Base-by-base conservation (phyloP, 2,888 invertebrate genomes). In the Gerris lacustris region DNA sequence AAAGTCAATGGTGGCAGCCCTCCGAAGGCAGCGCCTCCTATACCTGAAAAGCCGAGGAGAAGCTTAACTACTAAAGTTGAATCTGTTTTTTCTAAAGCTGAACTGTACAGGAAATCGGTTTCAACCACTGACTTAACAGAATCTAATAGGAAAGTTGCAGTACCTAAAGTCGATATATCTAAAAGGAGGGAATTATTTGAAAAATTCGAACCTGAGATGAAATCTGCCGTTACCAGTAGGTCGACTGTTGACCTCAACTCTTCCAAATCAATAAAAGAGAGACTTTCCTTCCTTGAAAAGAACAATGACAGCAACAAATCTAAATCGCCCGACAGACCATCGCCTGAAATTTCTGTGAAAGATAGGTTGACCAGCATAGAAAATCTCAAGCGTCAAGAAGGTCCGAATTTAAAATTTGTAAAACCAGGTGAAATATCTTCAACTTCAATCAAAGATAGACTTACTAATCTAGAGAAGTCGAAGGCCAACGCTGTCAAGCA, bases 131-230 rank as follows among this genome's bases (percentile, higher is more conserved):
- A 84, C 77, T 77, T 82, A 73, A 82, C 80, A 76, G 81, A 83
- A 73, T 82, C 81, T 75, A 81, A 82, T 73, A 84, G 83, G 76
- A 85, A 85, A 77, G 81, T 88, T 73, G 88, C 90, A n/a, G 75
- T 79, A 4, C 80, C 82, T 7, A 92, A 91, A 83, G 89, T 92
- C 44, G 88, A 92, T 79, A 88, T 93, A 75, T 85, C 87, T 72
- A 91, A 92, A 81, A 84, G 92, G 76, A 87, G 91, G 76, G 91
- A 91, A 80, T 85, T 93, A 73, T 93, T 93, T 77, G 92, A 93
- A 80, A 85, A 86, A 76, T 80, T 72, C n/a, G 75, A 75, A 17
- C 75, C 74, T 44, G 69, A 72, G 76, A 81, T 80, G 5, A 73
- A 73, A 77, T 11, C 55, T 55, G 15, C 55, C 9, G 55, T 55